Evolutionary conservation across 2,888 invertebrate species (phyloP).

Genomic region (Ephialtes manifestator): DNA sequence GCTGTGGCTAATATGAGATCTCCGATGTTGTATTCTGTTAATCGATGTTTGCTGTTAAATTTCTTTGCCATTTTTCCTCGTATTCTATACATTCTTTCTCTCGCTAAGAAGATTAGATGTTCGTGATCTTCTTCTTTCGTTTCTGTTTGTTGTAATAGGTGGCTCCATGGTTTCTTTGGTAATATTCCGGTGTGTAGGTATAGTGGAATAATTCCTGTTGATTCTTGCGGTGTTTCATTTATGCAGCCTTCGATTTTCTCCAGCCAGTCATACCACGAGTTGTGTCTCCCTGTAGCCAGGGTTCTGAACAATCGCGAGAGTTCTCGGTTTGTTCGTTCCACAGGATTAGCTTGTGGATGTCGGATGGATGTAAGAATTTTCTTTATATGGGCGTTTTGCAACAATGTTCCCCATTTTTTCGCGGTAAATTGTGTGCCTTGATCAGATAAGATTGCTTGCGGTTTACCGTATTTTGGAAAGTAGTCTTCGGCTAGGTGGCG

Average conservation of each 20-base stretch:
- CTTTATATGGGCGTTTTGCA: not conserved
- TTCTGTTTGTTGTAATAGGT: not conserved
- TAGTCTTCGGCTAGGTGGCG: not conserved
- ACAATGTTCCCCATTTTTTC: not conserved
- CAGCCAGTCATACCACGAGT: not conserved
- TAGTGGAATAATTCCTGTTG: not conserved
- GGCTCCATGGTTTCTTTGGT: not conserved
- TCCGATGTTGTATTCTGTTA: not conserved
- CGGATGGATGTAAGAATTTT: constrained; percentile 22
- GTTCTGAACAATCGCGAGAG: constrained; percentile 13
- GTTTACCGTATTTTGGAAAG: not conserved
- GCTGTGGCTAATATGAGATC: not conserved
- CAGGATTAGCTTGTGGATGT: constrained; percentile 34
- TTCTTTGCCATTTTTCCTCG: not conserved
- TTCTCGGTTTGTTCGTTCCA: constrained; percentile 29
- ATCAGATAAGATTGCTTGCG: not conserved
- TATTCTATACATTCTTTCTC: no score
- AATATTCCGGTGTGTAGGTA: not conserved
- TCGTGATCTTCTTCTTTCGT: no score
- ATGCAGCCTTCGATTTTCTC: constrained; percentile 16
- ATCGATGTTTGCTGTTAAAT: not conserved
- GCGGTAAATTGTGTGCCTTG: constrained; percentile 37
- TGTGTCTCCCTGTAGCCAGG: not conserved
- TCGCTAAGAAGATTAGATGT: no score
- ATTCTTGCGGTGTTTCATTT: constrained; percentile 33